phyloP scores from a whole-genome alignment of 2,113 vertebrate genomes.

The Pelusios castaneus region DNA sequence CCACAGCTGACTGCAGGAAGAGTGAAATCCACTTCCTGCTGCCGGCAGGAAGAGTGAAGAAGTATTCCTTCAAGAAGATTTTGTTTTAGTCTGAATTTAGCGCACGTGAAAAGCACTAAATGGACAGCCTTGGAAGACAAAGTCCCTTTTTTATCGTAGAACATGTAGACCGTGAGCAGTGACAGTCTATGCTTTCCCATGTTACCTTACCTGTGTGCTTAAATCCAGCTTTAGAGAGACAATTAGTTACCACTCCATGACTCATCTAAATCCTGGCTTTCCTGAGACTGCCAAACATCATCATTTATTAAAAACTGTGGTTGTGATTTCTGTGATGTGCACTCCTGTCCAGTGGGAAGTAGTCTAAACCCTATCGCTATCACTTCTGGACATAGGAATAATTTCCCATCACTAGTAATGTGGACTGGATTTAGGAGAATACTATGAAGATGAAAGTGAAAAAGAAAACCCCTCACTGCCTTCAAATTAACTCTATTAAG shows the following conservation, averaged over 20 bases:
- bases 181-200: accelerated
- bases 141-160: background rate
- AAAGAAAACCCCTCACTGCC: background rate
- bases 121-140: accelerated
- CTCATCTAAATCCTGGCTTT: background rate
- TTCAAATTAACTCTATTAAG: background rate
- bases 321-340: background rate
- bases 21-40: too few species aligned
- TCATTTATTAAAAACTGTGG: background rate
- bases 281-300: background rate
- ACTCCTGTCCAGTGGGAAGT: slow-evolving; percentile 8
- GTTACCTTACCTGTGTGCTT: too few species aligned
- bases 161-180: background rate
- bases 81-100: background rate
- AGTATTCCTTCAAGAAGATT: background rate
- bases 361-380: slow-evolving; percentile 8
- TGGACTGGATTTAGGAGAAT: background rate
- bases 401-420: background rate
- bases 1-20: too few species aligned
- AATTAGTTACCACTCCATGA: background rate
- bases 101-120: background rate
- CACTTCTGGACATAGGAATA: background rate
- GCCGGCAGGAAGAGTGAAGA: accelerated
- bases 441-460: slow-evolving; percentile 3
- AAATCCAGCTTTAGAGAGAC: background rate